Conservation (phyloP, 2,113 vertebrate genomes). For the Myiozetetes cayanensis region DNA sequence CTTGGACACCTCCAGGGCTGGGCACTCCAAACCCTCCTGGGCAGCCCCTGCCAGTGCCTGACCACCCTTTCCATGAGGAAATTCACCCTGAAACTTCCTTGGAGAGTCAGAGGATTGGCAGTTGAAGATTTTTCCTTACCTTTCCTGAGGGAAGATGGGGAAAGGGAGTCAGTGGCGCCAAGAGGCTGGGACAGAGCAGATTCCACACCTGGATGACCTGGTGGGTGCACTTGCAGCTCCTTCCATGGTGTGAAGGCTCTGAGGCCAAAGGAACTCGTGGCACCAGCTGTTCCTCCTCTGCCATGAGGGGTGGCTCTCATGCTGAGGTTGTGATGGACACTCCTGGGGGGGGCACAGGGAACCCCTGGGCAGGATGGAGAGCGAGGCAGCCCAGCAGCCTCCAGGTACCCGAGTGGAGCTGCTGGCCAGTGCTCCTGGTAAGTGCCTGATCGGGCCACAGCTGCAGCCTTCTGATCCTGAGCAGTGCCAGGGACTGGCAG, state of each 20-base stretch:
- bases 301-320: fast-evolving
- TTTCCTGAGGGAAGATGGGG: neutral
- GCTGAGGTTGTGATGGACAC: fast-evolving
- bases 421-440: neutral
- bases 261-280: fast-evolving
- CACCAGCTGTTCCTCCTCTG: neutral
- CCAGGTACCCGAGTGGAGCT: neutral
- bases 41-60: neutral
- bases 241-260: neutral
- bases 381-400: neutral
- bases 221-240: neutral
- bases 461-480: fast-evolving
- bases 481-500: neutral
- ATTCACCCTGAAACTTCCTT: too few relatives aligned
- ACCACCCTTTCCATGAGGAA: fast-evolving
- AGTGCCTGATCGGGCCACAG: fast-evolving
- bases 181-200: neutral
- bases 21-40: neutral
- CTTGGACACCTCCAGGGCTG: neutral
- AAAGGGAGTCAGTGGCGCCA: fast-evolving
- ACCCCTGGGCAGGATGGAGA: neutral
- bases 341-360: fast-evolving
- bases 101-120: fast-evolving
- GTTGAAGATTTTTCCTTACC: fast-evolving
- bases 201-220: fast-evolving